A percentile compares a stretch with the other conserved stretches of the same genome.
phyloP scores from a whole-genome alignment of 2,888 invertebrate species.

The Ennomos fuscantarius region DNA sequence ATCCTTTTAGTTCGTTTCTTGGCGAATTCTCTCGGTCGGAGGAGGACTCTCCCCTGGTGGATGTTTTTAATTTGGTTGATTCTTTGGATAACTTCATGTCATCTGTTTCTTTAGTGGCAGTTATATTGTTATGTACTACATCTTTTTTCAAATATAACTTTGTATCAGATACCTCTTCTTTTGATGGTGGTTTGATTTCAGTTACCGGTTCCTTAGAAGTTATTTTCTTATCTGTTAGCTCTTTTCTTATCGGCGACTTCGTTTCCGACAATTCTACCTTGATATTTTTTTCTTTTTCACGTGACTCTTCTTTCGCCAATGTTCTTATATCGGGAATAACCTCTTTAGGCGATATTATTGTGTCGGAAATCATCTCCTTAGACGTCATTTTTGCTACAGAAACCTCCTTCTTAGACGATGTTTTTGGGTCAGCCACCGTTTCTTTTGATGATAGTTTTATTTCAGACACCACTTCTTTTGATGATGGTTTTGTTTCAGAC shows the following conservation, averaged over 20 bases:
- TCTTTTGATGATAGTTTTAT: background rate
- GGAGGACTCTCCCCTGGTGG: conserved; percentile 24
- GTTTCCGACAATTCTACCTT: conserved; percentile 5
- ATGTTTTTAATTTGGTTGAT: conserved; percentile 9
- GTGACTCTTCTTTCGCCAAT: background rate
- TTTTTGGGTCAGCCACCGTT: conserved; percentile 5
- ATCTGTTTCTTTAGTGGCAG: background rate
- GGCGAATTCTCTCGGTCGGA: conserved; percentile 28
- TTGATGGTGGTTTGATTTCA: background rate
- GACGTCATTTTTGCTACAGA: background rate
- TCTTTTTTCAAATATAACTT: conserved; percentile 13
- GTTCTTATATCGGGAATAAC: conserved; percentile 3
- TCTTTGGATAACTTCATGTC: conserved; percentile 5
- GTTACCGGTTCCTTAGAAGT: background rate
- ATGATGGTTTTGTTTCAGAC: background rate
- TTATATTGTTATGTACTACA: background rate
- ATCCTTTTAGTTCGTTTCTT: conserved; percentile 21
- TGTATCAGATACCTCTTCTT: conserved; percentile 3
- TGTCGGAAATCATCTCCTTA: conserved; percentile 7
- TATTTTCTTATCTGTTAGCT: conserved; percentile 2
- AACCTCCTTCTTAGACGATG: conserved; percentile 5
- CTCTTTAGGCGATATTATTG: conserved; percentile 2
- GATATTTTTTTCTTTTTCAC: background rate
- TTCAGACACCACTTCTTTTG: conserved; percentile 8
- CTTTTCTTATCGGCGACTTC: conserved; percentile 1